phyloP scores from a whole-genome alignment of 2,888 invertebrate species.

The Tetramorium bicarinatum region DNA sequence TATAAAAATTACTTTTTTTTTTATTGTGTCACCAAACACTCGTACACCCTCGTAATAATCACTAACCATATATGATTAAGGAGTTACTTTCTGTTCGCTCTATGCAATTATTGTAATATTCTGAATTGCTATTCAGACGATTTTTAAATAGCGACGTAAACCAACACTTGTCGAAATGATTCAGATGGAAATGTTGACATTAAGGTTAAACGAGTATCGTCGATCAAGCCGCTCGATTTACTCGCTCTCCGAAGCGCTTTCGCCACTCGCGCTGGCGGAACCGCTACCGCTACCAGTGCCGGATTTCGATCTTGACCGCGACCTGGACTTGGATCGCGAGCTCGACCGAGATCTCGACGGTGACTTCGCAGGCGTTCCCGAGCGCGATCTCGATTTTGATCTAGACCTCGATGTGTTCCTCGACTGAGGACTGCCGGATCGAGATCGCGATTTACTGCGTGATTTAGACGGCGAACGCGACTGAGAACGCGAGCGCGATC shows the following conservation, averaged over 20 bases:
- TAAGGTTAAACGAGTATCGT: background rate
- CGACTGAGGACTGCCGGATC: slow-evolving; percentile 77
- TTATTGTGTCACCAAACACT: background rate
- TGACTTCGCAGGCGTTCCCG: slow-evolving; percentile 80
- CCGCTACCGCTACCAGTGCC: slow-evolving; percentile 80
- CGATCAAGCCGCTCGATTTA: slow-evolving; percentile 59
- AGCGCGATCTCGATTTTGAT: slow-evolving; percentile 79
- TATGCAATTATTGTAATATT: background rate
- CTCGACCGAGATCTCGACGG: slow-evolving; percentile 79
- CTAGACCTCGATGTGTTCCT: slow-evolving; percentile 75
- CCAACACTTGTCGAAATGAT: background rate
- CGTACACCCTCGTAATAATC: slow-evolving; percentile 47
- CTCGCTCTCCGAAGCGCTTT: slow-evolving; percentile 83
- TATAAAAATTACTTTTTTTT: slow-evolving; percentile 30
- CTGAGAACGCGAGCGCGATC: slow-evolving; percentile 78
- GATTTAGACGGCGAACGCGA: slow-evolving; percentile 79
- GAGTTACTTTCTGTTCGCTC: background rate
- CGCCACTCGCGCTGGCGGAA: slow-evolving; percentile 82
- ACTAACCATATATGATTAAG: slow-evolving; percentile 1
- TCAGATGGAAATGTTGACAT: background rate
- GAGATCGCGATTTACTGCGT: slow-evolving; percentile 74
- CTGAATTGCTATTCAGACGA: background rate
- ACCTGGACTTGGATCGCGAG: slow-evolving; percentile 80
- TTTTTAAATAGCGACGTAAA: background rate
- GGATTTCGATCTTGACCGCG: slow-evolving; percentile 77